A percentile compares a stretch with the other conserved stretches of the same genome.
phyloP scores from a whole-genome alignment of 2,113 vertebrate genomes.

The Malurus melanocephalus region DNA sequence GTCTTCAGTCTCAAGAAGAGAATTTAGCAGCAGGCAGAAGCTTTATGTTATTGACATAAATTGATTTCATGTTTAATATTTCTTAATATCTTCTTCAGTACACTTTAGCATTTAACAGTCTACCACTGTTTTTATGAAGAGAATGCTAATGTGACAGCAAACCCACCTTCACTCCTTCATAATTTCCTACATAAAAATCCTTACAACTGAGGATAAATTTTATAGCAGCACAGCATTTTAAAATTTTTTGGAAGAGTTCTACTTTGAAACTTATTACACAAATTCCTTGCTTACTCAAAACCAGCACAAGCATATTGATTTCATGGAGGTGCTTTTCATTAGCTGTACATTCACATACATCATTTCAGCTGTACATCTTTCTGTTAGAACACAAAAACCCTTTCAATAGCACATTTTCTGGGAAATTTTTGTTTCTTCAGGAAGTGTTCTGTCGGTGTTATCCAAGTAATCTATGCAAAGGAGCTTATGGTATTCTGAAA shows the following conservation, averaged over 20 bases:
- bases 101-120: conserved; percentile 1
- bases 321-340: not conserved
- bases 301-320: not conserved
- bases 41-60: not conserved
- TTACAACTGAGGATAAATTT: not conserved
- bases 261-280: not conserved
- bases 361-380: not conserved
- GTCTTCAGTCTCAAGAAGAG: not conserved
- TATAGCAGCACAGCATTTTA: not conserved
- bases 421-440: not conserved
- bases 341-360: not conserved
- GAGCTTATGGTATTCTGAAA: not conserved
- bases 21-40: not conserved
- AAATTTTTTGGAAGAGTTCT: not conserved
- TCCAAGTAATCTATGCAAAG: not conserved
- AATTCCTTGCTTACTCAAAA: not conserved
- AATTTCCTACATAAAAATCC: not conserved
- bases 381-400: not conserved
- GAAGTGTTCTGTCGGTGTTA: not conserved
- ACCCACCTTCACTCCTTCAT: conserved; percentile 22
- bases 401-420: not conserved
- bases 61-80: not conserved
- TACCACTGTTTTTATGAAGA: not conserved
- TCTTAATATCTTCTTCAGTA: not conserved
- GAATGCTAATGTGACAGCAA: not conserved